These are phyloP conservation scores for Argynnis bischoffii DNA, from an alignment of 2,888 invertebrate species.

Conservation along the genomic window DNA sequence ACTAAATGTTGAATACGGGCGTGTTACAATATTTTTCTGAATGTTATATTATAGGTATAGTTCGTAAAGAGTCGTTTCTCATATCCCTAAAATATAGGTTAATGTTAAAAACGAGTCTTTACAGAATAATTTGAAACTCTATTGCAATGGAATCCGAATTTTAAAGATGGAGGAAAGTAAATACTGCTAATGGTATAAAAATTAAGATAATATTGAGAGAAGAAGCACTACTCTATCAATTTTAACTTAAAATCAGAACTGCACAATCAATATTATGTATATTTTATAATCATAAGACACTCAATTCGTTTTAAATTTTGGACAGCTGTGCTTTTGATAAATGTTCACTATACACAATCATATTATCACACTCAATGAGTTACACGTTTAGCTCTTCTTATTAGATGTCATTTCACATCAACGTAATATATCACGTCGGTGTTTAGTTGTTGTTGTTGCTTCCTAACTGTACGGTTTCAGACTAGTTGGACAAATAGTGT, in stretches of 20 bases:
- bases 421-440: conserved; percentile 55
- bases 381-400: conserved; percentile 39
- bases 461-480: conserved; percentile 63
- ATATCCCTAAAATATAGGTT: conserved; percentile 8
- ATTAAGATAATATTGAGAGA: conserved; percentile 29
- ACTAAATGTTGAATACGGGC: conserved; percentile 32
- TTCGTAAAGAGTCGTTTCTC: conserved; percentile 34
- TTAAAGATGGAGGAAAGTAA: conserved; percentile 18
- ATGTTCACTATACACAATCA: conserved; percentile 30
- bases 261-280: conserved; percentile 36
- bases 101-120: conserved; percentile 28
- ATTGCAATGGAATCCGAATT: conserved; percentile 29
- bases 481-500: conserved; percentile 67
- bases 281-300: conserved; percentile 31
- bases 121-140: conserved; percentile 36
- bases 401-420: conserved; percentile 56
- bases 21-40: conserved; percentile 39
- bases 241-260: conserved; percentile 36
- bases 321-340: conserved; percentile 33
- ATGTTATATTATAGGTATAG: conserved; percentile 39
- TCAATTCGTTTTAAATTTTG: conserved; percentile 29
- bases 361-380: conserved; percentile 23
- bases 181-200: conserved; percentile 13
- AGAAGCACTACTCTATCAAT: conserved; percentile 30
- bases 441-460: conserved; percentile 80